Evolutionary conservation across 2,888 invertebrate genomes (phyloP), one percentile per base, ranked within the genome.

Genomic region (Trachelus tabidus): DNA sequence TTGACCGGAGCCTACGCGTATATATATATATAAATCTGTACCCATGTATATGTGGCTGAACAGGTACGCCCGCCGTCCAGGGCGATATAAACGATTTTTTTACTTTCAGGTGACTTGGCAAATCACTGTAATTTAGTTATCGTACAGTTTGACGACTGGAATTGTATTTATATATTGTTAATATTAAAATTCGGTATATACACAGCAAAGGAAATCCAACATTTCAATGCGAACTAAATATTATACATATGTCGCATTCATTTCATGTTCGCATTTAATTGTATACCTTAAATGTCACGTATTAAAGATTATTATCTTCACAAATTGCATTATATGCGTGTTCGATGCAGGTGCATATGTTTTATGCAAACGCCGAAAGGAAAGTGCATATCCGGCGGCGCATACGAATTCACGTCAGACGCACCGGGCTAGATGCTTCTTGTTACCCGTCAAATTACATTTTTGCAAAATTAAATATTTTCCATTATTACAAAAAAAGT

Each of bases 1-100:
- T 90, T 90, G 90, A 90, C 90, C 90, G 90, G 87, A 89, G 89
- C 87, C 89, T 90, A 89, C 85, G 88, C 86, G 85, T 86, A 85
- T 81, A 87, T 56, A 56, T 23, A 56, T 23, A 23, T 40, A 40
- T 56, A 40, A 23, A 23, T 56, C 56, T 56, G 23, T 56, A 56
- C 6, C 56, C 56, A 56, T 23, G 56, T 1, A 56, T 56, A 56
- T 56, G 1, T 23, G 56, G 23, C 23, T 9, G 56, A 56, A 56
- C 56, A 56, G 23, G 56, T 56, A 23, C 56, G 56, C 56, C 23
- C 56, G 56, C 23, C 56, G 56, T 56, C 9, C 23, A 56, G 23
- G 56, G 23, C 23, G 9, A 56, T 56, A 56, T 56, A 56, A 56
- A 56, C 23, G 56, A 56, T 56, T 56, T 56, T 40, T 23, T 56